Conservation (phyloP, 2,797 vertebrate genomes). For the Ibycter americanus region DNA sequence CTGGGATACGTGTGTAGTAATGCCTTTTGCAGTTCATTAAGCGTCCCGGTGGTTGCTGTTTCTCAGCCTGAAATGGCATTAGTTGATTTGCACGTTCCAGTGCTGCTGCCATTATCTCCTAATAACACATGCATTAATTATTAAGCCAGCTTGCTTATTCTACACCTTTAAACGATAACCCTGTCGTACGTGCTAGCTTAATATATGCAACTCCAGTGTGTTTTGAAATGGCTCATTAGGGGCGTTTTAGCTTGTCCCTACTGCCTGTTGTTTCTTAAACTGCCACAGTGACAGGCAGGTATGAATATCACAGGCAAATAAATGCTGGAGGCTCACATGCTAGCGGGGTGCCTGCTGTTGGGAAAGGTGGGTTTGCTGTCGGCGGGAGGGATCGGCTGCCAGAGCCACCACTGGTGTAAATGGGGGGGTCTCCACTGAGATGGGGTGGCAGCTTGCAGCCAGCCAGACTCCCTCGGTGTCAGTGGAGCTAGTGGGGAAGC, state of each 20-base stretch:
- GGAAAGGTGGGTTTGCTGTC: neutral
- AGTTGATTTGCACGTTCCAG: neutral
- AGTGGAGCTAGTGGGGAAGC: neutral
- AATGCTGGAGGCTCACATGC: accelerated
- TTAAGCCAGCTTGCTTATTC: neutral
- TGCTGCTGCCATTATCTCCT: neutral
- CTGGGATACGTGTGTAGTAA: neutral
- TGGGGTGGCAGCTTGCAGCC: neutral
- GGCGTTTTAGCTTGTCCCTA: neutral
- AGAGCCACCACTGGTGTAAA: neutral
- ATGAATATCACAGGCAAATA: accelerated
- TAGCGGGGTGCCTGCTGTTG: neutral
- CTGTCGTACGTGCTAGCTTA: neutral
- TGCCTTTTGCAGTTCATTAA: neutral
- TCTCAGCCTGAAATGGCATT: neutral
- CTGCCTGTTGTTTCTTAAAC: neutral
- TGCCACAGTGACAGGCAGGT: neutral
- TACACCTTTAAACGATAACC: neutral
- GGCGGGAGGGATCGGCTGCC: accelerated
- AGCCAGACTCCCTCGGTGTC: accelerated
- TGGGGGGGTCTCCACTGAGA: neutral
- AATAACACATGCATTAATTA: neutral
- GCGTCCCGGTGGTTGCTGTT: neutral
- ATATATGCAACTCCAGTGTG: neutral
- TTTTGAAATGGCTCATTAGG: neutral